These are phyloP conservation scores for Hippocampus kuda DNA, from an alignment of 2,797 vertebrate genomes.

Conservation along the genomic window DNA sequence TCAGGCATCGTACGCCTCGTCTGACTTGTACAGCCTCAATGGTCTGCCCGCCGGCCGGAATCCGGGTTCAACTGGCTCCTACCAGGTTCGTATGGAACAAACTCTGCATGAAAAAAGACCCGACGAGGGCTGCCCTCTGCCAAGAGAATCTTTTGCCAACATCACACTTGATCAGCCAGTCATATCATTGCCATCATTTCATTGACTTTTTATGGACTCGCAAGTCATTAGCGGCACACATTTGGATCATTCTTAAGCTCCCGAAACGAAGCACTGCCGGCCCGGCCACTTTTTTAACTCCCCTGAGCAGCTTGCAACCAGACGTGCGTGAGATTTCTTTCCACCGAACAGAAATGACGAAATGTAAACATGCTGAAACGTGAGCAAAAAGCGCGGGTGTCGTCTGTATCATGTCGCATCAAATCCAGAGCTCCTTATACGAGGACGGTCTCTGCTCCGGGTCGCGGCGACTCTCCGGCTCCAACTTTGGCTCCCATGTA, in stretches of 20 bases:
- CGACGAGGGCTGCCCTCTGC: neutral
- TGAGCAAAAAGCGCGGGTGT: neutral
- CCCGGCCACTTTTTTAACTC: neutral
- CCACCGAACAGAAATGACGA: neutral
- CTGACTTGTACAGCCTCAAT: constrained; percentile 61
- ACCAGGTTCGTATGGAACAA: constrained; percentile 68
- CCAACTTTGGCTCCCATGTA: constrained; percentile 40
- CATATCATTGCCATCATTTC: constrained; percentile 35
- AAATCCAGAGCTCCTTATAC: constrained; percentile 50
- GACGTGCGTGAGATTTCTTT: neutral
- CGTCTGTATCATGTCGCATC: constrained; percentile 1
- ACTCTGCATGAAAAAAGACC: neutral
- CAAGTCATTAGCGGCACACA: neutral
- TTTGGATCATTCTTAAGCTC: neutral
- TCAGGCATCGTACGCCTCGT: constrained; percentile 55
- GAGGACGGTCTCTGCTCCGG: constrained; percentile 53
- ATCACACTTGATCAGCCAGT: constrained; percentile 35
- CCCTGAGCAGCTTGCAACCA: neutral
- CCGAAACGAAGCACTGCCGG: neutral
- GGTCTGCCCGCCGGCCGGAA: constrained; percentile 61
- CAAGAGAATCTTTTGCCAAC: neutral
- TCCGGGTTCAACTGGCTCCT: constrained; percentile 61
- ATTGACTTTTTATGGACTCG: constrained; percentile 7
- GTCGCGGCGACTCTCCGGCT: constrained; percentile 28
- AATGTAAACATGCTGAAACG: neutral